These are phyloP conservation scores for Pachyrhynchus sulphureomaculatus DNA, from an alignment of 1,140 invertebrate genomes.

Conservation along the genomic window DNA sequence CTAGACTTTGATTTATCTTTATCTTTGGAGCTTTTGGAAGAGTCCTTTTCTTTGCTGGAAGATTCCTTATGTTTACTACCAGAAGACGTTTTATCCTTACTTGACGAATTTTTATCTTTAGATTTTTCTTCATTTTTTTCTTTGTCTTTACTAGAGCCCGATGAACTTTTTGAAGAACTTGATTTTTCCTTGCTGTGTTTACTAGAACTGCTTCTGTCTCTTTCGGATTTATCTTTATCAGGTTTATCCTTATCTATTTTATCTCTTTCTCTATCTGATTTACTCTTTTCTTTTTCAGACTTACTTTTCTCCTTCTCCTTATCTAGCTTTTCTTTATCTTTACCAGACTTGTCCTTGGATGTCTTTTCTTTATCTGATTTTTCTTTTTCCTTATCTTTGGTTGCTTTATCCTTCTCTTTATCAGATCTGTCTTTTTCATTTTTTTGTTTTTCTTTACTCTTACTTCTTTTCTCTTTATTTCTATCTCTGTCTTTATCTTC, in stretches of 20 bases:
- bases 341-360: slow-evolving; percentile 18
- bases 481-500: slow-evolving; percentile 45
- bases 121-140: slow-evolving; percentile 13
- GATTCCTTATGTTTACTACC: slow-evolving; percentile 43
- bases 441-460: slow-evolving; percentile 36
- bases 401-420: slow-evolving; percentile 31
- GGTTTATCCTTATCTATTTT: slow-evolving; percentile 25
- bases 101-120: slow-evolving; percentile 23
- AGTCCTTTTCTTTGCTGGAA: slow-evolving; percentile 18
- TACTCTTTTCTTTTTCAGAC: slow-evolving; percentile 25
- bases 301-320: neutral
- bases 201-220: slow-evolving; percentile 35
- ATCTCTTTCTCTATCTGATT: slow-evolving; percentile 37
- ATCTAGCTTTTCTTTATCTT: slow-evolving; percentile 33
- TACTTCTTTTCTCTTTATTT: slow-evolving; percentile 40
- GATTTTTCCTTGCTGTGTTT: slow-evolving; percentile 28
- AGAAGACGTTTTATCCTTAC: slow-evolving; percentile 49
- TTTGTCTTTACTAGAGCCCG: slow-evolving; percentile 9
- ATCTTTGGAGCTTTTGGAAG: slow-evolving; percentile 40
- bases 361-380: slow-evolving; percentile 25
- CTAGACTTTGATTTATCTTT: slow-evolving; percentile 33
- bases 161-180: slow-evolving; percentile 46
- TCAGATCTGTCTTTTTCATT: slow-evolving; percentile 39
- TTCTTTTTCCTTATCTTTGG: too few species aligned
- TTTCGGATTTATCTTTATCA: slow-evolving; percentile 27